phyloP scores from a whole-genome alignment of 2,797 vertebrate species.

The Delichon dasypus region DNA sequence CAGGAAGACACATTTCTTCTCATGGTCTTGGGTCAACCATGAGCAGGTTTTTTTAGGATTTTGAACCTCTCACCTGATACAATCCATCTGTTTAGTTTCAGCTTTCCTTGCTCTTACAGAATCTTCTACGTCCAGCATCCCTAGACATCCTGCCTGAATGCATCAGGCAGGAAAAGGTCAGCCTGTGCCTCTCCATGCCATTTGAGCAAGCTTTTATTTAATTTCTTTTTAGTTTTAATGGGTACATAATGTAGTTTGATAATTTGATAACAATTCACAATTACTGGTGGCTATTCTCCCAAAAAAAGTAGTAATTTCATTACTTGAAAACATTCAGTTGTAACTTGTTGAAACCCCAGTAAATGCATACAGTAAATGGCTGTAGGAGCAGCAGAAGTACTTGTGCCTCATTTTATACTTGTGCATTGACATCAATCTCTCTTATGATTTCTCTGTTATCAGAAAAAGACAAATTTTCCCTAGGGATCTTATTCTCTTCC shows the following conservation, averaged over 20 bases:
- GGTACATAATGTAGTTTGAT: neutral
- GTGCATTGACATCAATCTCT: neutral
- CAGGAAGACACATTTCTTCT: fast-evolving
- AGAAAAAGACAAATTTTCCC: neutral
- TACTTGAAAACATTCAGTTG: neutral
- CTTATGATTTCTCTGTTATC: neutral
- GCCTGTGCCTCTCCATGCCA: neutral
- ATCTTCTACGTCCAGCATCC: fast-evolving
- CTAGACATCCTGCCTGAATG: neutral
- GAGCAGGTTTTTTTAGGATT: neutral
- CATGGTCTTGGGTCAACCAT: neutral
- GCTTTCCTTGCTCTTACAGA: neutral
- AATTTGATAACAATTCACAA: neutral
- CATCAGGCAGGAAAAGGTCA: neutral
- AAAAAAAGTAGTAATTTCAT: neutral
- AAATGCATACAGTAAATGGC: neutral
- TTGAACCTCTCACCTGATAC: neutral
- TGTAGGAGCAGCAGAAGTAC: neutral
- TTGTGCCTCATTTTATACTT: neutral
- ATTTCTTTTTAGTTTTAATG: neutral
- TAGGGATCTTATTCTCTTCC: neutral
- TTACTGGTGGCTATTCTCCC: neutral
- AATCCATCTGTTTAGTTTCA: neutral
- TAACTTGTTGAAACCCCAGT: neutral
- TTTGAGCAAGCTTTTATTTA: neutral